phyloP scores from a whole-genome alignment of 2,888 invertebrate species.

The Homarus gammarus region DNA sequence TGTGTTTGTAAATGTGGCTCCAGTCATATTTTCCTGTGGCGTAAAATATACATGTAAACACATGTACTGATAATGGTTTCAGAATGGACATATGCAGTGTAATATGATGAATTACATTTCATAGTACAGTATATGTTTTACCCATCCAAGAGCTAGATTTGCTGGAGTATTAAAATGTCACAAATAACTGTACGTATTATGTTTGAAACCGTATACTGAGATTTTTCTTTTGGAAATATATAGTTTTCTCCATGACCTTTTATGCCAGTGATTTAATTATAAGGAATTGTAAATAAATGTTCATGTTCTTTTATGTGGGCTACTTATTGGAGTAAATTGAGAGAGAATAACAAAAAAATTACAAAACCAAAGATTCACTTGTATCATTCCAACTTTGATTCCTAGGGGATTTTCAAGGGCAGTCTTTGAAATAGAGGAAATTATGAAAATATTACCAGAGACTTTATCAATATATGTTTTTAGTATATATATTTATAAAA shows the following conservation, averaged over 20 bases:
- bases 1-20: too few species aligned
- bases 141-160: too few species aligned
- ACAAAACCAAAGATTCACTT: slow-evolving; percentile 21
- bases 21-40: too few species aligned
- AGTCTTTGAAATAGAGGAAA: neutral
- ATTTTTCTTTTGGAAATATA: neutral
- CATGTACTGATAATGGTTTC: too few species aligned
- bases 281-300: slow-evolving; percentile 16
- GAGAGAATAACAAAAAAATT: neutral
- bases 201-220: too few species aligned
- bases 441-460: slow-evolving; percentile 30
- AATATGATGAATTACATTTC: too few species aligned
- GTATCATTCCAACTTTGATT: slow-evolving; percentile 22
- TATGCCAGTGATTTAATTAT: slow-evolving; percentile 32
- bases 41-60: too few species aligned
- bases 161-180: too few species aligned
- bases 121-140: too few species aligned
- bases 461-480: slow-evolving; percentile 24
- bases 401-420: neutral
- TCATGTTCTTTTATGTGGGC: neutral
- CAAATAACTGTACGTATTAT: too few species aligned
- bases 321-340: neutral
- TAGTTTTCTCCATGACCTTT: neutral
- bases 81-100: too few species aligned
- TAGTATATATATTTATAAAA: neutral